A percentile compares a stretch with the other conserved stretches of the same genome.
phyloP scores from a whole-genome alignment of 2,113 vertebrate species.

The Seriola rivoliana region DNA sequence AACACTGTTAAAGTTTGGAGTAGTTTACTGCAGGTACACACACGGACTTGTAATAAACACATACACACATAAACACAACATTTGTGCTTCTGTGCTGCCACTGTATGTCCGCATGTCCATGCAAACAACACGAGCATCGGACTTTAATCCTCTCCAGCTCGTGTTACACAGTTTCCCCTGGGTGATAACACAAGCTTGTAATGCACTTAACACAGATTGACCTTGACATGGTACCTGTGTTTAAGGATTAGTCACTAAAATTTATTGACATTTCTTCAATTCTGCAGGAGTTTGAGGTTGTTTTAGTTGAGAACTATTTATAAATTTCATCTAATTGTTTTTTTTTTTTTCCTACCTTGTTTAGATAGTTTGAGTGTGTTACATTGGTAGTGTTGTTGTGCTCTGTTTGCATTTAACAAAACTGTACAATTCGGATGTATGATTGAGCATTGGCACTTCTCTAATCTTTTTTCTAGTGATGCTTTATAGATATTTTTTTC shows the following conservation, averaged over 20 bases:
- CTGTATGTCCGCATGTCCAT: not conserved
- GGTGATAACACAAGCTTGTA: constrained; percentile 56
- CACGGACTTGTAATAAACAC: not conserved
- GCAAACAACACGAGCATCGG: constrained; percentile 22
- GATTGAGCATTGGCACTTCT: too few species aligned
- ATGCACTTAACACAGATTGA: constrained; percentile 66
- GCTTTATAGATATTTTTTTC: too few species aligned
- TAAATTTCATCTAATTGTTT: not conserved
- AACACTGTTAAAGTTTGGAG: too few species aligned
- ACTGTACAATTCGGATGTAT: too few species aligned
- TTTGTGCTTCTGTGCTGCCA: not conserved
- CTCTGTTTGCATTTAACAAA: too few species aligned
- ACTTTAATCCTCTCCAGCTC: constrained; percentile 53
- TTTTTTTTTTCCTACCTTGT: not conserved
- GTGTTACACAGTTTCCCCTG: constrained; percentile 44
- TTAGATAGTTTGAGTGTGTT: not conserved
- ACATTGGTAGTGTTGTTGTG: too few species aligned
- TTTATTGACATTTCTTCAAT: constrained; percentile 6
- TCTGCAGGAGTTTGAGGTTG: not conserved
- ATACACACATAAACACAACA: not conserved
- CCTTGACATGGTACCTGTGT: constrained; percentile 42
- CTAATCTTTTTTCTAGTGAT: too few species aligned
- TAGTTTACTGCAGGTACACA: not conserved
- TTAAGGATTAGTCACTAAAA: not conserved
- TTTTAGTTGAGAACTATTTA: too few species aligned